A percentile compares a stretch with the other conserved stretches of the same genome.
phyloP scores from a whole-genome alignment of 2,113 vertebrate genomes.

The Dipodomys ordii region DNA sequence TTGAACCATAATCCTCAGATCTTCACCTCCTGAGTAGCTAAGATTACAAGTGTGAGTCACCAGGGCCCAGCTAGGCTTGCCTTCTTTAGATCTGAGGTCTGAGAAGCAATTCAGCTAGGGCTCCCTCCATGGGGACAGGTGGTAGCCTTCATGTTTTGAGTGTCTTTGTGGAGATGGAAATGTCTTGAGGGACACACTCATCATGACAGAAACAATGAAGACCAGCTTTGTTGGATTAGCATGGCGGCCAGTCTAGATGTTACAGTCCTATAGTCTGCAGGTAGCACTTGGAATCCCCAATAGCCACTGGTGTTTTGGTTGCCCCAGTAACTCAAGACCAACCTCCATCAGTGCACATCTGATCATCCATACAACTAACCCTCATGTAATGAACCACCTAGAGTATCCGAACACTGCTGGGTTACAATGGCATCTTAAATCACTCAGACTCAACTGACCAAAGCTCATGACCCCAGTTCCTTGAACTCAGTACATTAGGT shows the following conservation, averaged over 20 bases:
- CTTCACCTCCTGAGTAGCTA: no score
- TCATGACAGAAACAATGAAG: neutral
- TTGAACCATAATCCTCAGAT: no score
- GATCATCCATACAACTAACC: neutral
- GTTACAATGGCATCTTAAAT: neutral
- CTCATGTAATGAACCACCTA: neutral
- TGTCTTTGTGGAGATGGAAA: neutral
- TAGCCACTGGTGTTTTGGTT: neutral
- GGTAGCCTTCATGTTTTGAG: neutral
- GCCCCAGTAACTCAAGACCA: neutral
- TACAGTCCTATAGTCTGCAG: neutral
- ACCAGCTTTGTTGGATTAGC: neutral
- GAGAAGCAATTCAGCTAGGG: neutral
- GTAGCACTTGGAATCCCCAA: neutral
- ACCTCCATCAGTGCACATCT: neutral
- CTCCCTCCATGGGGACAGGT: neutral
- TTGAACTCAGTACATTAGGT: neutral
- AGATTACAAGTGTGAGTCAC: no score
- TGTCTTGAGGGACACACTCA: neutral
- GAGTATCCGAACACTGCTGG: neutral
- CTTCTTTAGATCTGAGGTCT: neutral
- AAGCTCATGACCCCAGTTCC: neutral
- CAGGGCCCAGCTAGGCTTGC: no score
- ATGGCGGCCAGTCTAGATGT: neutral
- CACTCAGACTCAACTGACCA: neutral